A percentile compares a stretch with the other conserved stretches of the same genome.
These are phyloP conservation scores for Silurus meridionalis DNA, from an alignment of 2,113 vertebrate species.

Conservation along the genomic window DNA sequence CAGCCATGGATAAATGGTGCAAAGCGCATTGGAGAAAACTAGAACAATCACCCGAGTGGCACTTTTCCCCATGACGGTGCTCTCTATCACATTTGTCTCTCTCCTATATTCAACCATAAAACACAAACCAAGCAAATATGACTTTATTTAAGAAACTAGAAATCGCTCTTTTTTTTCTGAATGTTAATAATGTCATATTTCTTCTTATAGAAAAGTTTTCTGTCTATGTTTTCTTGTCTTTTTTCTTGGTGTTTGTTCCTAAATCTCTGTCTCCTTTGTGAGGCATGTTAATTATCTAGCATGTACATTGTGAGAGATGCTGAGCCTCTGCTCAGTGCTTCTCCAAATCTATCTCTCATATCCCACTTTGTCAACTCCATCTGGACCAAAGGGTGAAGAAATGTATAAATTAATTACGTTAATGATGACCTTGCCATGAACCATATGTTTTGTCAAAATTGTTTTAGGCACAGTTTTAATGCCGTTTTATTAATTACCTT, in stretches of 20 bases:
- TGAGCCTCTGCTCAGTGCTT: conserved; percentile 58
- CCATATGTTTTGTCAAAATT: not conserved
- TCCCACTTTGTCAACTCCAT: conserved; percentile 9
- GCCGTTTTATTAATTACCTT: not conserved
- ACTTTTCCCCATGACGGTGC: conserved; percentile 6
- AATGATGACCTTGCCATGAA: conserved; percentile 12
- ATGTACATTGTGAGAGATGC: conserved; percentile 66
- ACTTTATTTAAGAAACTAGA: not conserved
- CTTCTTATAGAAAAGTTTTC: not conserved
- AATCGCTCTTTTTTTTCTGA: not conserved
- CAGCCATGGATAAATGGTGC: conserved; percentile 33
- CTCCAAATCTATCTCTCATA: conserved; percentile 7
- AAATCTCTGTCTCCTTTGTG: not conserved
- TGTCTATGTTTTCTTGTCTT: not conserved
- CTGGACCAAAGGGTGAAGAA: not conserved
- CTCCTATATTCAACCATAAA: not conserved
- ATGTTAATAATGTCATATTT: not conserved
- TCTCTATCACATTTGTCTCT: not conserved
- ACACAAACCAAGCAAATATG: not conserved
- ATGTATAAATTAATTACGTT: conserved; percentile 4
- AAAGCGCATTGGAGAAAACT: conserved; percentile 19
- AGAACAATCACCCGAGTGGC: conserved; percentile 29
- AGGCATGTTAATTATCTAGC: conserved; percentile 27
- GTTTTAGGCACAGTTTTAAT: conserved; percentile 8
- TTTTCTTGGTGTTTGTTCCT: not conserved